Evolutionary conservation across 2,113 vertebrate species (phyloP).

Genomic region (Chloropsis hardwickii): DNA sequence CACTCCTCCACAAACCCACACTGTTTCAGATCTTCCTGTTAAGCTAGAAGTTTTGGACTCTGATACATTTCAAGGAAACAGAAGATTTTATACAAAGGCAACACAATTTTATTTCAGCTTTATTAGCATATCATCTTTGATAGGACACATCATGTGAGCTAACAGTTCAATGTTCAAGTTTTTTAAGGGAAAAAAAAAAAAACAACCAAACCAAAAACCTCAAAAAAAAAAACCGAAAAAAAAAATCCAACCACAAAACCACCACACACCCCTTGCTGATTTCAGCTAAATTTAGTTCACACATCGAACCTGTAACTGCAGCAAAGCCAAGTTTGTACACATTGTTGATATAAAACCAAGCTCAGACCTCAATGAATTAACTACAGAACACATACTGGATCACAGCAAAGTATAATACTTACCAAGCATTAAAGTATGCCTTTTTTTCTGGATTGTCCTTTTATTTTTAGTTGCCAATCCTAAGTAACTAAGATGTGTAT

Average conservation of each 20-base stretch:
- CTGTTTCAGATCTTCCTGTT: not conserved
- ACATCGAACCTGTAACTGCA: not conserved
- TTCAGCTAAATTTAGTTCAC: not conserved
- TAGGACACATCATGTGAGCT: not conserved
- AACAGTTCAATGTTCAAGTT: not conserved
- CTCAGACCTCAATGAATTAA: not conserved
- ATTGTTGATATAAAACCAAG: not conserved
- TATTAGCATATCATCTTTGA: not conserved
- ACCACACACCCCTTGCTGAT: not conserved
- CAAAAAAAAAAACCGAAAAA: not conserved
- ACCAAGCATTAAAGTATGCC: not conserved
- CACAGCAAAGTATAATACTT: not conserved
- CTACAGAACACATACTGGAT: not conserved
- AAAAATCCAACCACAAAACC: not conserved
- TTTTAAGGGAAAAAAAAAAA: not conserved
- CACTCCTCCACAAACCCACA: not conserved
- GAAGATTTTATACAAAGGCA: not conserved
- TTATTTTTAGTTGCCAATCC: not conserved
- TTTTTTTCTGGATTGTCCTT: not conserved
- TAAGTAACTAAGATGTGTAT: not conserved
- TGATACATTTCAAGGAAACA: not conserved
- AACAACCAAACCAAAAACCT: accelerated
- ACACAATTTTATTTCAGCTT: not conserved
- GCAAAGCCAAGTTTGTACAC: not conserved
- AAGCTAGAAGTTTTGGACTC: not conserved